phyloP scores from a whole-genome alignment of 2,888 invertebrate species.

The Pardosa pseudoannulata region DNA sequence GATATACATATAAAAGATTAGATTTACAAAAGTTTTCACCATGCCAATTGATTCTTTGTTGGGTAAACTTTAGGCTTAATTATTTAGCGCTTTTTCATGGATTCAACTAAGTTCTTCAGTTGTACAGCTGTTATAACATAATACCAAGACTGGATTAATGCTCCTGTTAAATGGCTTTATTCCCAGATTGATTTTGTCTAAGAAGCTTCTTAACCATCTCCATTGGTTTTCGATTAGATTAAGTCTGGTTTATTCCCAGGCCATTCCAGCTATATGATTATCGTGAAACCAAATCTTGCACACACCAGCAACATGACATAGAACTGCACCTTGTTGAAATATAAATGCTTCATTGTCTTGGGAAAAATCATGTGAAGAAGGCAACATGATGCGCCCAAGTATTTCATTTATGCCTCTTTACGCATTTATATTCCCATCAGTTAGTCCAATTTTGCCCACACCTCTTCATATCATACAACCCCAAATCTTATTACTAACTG shows the following conservation, averaged over 20 bases:
- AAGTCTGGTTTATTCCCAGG: slow-evolving; percentile 10
- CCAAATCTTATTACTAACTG: background rate
- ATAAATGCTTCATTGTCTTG: background rate
- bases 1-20: background rate
- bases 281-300: slow-evolving; percentile 5
- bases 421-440: slow-evolving; percentile 13
- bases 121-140: background rate
- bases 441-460: slow-evolving; percentile 16
- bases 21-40: background rate
- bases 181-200: background rate
- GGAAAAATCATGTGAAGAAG: slow-evolving; percentile 11
- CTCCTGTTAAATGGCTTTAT: slow-evolving; percentile 22
- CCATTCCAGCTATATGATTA: background rate
- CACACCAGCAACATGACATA: slow-evolving; percentile 11
- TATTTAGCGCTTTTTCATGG: background rate
- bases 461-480: slow-evolving; percentile 17
- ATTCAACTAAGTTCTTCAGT: background rate
- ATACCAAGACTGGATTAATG: slow-evolving; percentile 12
- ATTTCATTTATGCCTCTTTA: slow-evolving; percentile 20
- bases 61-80: slow-evolving; percentile 6
- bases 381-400: slow-evolving; percentile 6
- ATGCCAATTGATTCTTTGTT: background rate
- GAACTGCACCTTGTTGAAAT: slow-evolving; percentile 3
- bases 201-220: background rate
- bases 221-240: slow-evolving; percentile 11